phyloP scores from a whole-genome alignment of 2,888 invertebrate species.

The Cataglyphis cursor region DNA sequence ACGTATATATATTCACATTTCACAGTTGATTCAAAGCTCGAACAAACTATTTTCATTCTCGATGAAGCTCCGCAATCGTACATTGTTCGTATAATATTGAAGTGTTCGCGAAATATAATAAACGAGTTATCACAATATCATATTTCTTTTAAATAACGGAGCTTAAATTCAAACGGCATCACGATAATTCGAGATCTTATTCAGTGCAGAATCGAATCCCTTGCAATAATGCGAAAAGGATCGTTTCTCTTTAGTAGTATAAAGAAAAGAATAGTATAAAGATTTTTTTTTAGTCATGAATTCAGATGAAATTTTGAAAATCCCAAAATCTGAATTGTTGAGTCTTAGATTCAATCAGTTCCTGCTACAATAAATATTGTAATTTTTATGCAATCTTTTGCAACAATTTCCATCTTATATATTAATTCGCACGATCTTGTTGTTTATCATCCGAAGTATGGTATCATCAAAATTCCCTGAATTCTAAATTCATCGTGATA shows the following conservation, averaged over 20 bases:
- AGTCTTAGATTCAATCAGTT: not conserved
- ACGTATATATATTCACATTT: conserved; percentile 50
- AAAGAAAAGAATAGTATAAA: conserved; percentile 1
- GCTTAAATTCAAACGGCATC: not conserved
- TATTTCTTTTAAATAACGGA: conserved; percentile 6
- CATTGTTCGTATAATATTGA: not conserved
- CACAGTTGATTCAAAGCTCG: conserved; percentile 2
- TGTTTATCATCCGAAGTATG: conserved; percentile 9
- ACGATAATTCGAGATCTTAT: not conserved
- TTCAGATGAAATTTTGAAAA: not conserved
- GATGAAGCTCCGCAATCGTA: not conserved
- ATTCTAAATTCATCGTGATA: conserved; percentile 12
- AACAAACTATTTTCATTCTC: not conserved
- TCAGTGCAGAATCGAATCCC: not conserved
- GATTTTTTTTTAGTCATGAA: not conserved
- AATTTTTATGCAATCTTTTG: not conserved
- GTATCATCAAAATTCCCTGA: not conserved
- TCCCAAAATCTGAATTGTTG: not conserved
- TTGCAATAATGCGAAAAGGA: not conserved
- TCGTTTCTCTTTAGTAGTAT: conserved; percentile 1
- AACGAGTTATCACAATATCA: conserved; percentile 25
- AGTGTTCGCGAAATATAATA: not conserved
- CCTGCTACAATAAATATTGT: not conserved
- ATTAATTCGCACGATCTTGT: not conserved
- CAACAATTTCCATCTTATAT: conserved; percentile 14